Conservation (phyloP, 1,140 invertebrate genomes). For the Drosophila dunni region DNA sequence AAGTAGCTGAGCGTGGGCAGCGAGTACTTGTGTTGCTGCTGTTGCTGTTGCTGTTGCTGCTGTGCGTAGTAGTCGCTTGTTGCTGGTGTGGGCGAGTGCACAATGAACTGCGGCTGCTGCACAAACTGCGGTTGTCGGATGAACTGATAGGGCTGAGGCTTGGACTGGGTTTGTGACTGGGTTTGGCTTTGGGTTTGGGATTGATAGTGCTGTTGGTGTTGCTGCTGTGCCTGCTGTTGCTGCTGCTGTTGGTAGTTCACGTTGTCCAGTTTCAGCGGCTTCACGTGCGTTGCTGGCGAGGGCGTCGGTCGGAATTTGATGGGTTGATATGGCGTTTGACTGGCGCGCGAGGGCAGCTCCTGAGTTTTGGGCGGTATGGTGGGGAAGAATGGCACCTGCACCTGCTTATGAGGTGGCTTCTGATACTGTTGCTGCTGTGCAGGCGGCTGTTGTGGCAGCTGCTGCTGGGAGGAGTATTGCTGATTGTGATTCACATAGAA, state of each 20-base stretch:
- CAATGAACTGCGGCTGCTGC: conserved; percentile 48
- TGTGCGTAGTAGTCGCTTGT: conserved; percentile 77
- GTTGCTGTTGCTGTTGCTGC: conserved; percentile 57
- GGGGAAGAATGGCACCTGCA: conserved; percentile 85
- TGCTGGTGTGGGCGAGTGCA: conserved; percentile 81
- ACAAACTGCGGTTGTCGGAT: conserved; percentile 70
- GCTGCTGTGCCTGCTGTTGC: conserved; percentile 61
- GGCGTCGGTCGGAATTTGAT: conserved; percentile 81
- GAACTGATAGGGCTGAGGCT: conserved; percentile 84
- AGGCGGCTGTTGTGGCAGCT: conserved; percentile 38
- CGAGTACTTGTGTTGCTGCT: conserved; percentile 52
- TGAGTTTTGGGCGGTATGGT: conserved; percentile 82
- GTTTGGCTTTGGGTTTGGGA: conserved; percentile 25
- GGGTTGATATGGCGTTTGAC: conserved; percentile 80
- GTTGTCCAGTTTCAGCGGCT: conserved; percentile 70
- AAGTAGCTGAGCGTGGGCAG: conserved; percentile 64
- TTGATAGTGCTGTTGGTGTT: conserved; percentile 66
- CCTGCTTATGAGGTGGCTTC: conserved; percentile 63
- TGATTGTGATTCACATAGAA: conserved; percentile 85
- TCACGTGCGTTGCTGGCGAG: conserved; percentile 69
- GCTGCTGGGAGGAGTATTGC: conserved; percentile 70
- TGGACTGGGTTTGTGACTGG: conserved; percentile 42
- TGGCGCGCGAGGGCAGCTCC: conserved; percentile 76
- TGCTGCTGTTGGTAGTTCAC: conserved; percentile 69
- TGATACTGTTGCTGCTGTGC: conserved; percentile 64